Conservation (phyloP, 2,113 vertebrate genomes). For the Labeo catla region DNA sequence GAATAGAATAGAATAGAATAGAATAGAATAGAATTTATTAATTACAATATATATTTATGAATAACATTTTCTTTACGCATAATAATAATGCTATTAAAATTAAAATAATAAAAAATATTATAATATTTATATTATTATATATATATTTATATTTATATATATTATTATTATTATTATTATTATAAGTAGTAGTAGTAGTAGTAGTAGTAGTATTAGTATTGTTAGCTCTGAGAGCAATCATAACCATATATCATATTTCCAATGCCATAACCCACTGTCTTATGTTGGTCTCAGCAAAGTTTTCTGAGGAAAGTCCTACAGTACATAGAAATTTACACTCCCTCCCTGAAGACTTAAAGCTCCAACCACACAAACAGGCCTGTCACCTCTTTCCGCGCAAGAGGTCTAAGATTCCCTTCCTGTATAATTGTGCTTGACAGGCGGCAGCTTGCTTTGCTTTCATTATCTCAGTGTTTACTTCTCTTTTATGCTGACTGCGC, state of each 20-base stretch:
- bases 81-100: too few relatives aligned
- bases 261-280: not conserved
- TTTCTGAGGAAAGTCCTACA: not conserved
- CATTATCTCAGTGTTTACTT: conserved; percentile 41
- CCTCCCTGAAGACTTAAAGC: not conserved
- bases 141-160: too few relatives aligned
- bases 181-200: too few relatives aligned
- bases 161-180: not conserved
- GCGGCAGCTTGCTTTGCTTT: conserved; percentile 17
- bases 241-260: not conserved
- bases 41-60: too few relatives aligned
- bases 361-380: conserved; percentile 10
- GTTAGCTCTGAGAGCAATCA: not conserved
- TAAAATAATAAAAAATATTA: too few relatives aligned
- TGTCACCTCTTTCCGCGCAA: not conserved
- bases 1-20: too few relatives aligned
- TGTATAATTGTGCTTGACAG: conserved; percentile 44
- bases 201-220: too few relatives aligned
- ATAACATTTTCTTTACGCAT: too few relatives aligned
- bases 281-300: not conserved
- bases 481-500: conserved; percentile 23
- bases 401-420: not conserved
- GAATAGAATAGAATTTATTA: too few relatives aligned
- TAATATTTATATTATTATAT: too few relatives aligned
- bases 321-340: not conserved